Evolutionary conservation across 2,113 vertebrate genomes (phyloP).

Genomic region (Bos javanicus): DNA sequence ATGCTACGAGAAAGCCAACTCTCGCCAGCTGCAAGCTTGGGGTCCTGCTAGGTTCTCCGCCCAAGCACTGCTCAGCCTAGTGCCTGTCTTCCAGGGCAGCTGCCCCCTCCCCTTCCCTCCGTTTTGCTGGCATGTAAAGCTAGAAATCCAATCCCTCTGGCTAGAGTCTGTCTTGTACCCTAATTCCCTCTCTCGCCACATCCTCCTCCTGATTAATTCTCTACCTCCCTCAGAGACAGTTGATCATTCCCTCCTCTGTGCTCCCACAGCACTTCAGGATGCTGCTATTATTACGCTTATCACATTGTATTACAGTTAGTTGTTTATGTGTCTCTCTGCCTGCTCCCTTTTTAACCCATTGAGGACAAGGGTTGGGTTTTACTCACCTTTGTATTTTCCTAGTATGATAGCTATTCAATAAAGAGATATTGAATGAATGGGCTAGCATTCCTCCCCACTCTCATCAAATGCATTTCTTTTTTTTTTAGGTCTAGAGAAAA

Average conservation of each 20-base stretch:
- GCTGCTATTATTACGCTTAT: not conserved
- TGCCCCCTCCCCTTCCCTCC: not conserved
- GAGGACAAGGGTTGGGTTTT: not conserved
- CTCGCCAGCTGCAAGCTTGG: not conserved
- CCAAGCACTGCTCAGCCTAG: not conserved
- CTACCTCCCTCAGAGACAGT: not conserved
- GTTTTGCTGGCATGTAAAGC: not conserved
- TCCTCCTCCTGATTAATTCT: constrained; percentile 36
- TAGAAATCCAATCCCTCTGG: not conserved
- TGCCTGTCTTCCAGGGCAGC: not conserved
- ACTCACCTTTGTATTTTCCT: not conserved
- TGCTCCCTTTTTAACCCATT: constrained; percentile 2
- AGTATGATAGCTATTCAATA: not conserved
- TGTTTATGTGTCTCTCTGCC: not conserved
- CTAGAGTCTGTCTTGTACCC: not conserved
- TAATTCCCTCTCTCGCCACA: not conserved
- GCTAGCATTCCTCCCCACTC: not conserved
- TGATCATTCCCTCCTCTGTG: not conserved
- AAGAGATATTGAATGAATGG: not conserved
- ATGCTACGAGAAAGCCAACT: not conserved
- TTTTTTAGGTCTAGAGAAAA: not conserved
- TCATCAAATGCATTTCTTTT: not conserved
- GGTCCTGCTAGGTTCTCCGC: not conserved
- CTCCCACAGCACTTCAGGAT: not conserved
- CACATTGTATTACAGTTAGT: not conserved